phyloP scores from a whole-genome alignment of 2,888 invertebrate genomes.

The Chalcis sispes region DNA sequence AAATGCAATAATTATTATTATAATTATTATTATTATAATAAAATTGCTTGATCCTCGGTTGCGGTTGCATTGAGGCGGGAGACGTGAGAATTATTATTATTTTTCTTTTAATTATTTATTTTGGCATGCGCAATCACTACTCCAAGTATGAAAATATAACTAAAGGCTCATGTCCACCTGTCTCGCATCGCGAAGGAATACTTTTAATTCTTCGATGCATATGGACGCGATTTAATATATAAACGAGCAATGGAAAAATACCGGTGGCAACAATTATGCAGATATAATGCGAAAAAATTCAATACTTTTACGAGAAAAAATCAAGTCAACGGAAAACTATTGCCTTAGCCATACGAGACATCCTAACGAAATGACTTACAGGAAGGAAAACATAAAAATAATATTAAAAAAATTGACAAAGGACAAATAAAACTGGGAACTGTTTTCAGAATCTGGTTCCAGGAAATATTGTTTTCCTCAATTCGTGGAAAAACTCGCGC shows the following conservation, averaged over 20 bases:
- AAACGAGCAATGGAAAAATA: too few relatives aligned
- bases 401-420: conserved; percentile 26
- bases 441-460: neutral
- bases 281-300: neutral
- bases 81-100: conserved; percentile 74
- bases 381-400: conserved; percentile 42
- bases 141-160: conserved; percentile 74
- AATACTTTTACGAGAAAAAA: neutral
- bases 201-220: conserved; percentile 10
- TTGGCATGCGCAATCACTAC: conserved; percentile 76
- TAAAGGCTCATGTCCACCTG: conserved; percentile 74
- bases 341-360: conserved; percentile 67
- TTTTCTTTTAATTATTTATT: conserved; percentile 49
- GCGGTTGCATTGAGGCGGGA: conserved; percentile 75
- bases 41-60: conserved; percentile 70
- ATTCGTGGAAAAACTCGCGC: conserved; percentile 61
- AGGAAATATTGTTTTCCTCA: conserved; percentile 1
- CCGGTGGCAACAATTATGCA: too few relatives aligned
- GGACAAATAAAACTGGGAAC: conserved; percentile 35
- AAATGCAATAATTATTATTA: neutral
- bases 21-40: too few relatives aligned
- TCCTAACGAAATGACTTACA: conserved; percentile 66
- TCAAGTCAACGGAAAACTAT: conserved; percentile 4
- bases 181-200: conserved; percentile 63
- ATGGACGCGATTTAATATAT: too few relatives aligned